Evolutionary conservation across 2,113 vertebrate species (phyloP).

Genomic region (Sarotherodon lohbergeri): DNA sequence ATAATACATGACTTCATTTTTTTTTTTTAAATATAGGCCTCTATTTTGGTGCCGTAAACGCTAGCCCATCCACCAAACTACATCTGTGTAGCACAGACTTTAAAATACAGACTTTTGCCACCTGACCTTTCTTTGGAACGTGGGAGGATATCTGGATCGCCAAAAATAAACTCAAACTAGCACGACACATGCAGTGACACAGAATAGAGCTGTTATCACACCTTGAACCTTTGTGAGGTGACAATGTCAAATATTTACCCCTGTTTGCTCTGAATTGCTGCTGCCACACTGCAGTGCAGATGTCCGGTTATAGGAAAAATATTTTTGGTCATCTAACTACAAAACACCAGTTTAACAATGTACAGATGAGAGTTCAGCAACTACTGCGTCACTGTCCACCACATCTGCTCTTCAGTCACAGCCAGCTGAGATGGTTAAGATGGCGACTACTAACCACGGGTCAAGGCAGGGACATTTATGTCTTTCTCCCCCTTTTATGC

Average conservation of each 20-base stretch:
- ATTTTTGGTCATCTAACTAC: neutral
- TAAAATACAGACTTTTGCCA: neutral
- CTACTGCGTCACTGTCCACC: neutral
- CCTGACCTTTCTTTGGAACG: neutral
- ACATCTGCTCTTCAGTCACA: neutral
- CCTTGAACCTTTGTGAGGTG: neutral
- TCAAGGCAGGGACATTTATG: neutral
- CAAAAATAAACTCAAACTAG: conserved; percentile 3
- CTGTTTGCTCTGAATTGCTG: neutral
- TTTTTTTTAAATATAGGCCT: neutral
- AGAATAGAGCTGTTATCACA: conserved; percentile 1
- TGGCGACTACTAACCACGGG: neutral
- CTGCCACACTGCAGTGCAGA: neutral
- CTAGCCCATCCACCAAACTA: neutral
- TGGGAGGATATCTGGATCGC: neutral
- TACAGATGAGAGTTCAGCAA: neutral
- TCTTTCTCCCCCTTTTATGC: neutral
- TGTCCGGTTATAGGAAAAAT: neutral
- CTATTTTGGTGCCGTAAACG: neutral
- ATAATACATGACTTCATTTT: neutral
- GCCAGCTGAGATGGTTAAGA: neutral
- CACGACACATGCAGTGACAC: neutral
- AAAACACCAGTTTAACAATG: neutral
- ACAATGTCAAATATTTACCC: neutral
- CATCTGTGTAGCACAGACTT: neutral